phyloP scores from a whole-genome alignment of 2,888 invertebrate genomes.

The Acronicta leporina region DNA sequence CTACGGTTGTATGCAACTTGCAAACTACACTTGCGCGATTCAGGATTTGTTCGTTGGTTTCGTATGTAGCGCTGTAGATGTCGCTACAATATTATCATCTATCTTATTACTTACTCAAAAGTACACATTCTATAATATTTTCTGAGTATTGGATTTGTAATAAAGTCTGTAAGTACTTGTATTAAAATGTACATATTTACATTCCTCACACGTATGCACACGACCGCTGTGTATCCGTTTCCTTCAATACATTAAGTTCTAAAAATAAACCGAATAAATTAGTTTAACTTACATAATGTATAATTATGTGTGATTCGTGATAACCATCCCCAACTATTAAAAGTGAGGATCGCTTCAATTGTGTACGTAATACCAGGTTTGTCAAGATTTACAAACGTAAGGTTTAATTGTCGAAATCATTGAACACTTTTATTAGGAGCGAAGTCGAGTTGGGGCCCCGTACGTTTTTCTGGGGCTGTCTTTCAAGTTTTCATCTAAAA shows the following conservation, averaged over 20 bases:
- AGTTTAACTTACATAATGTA: conserved; percentile 46
- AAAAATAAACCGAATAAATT: conserved; percentile 48
- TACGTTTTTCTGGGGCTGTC: conserved; percentile 20
- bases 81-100: too few species aligned
- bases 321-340: conserved; percentile 35
- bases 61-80: too few species aligned
- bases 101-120: too few species aligned
- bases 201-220: conserved; percentile 38
- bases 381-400: conserved; percentile 19
- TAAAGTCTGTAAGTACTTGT: too few species aligned
- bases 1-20: too few species aligned
- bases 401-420: conserved; percentile 52
- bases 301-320: conserved; percentile 48
- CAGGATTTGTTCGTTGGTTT: too few species aligned
- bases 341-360: conserved; percentile 16
- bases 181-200: conserved; percentile 5
- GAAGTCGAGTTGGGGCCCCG: conserved; percentile 17
- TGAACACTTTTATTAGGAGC: conserved; percentile 41
- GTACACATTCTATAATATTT: too few species aligned
- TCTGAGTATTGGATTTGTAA: not conserved
- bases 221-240: conserved; percentile 9
- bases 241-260: conserved; percentile 25
- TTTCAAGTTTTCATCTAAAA: conserved; percentile 6
- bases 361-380: conserved; percentile 38
- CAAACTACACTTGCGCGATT: too few species aligned